Base-by-base conservation (phyloP, 2,797 vertebrate species). In the Eulemur albifrons region DNA sequence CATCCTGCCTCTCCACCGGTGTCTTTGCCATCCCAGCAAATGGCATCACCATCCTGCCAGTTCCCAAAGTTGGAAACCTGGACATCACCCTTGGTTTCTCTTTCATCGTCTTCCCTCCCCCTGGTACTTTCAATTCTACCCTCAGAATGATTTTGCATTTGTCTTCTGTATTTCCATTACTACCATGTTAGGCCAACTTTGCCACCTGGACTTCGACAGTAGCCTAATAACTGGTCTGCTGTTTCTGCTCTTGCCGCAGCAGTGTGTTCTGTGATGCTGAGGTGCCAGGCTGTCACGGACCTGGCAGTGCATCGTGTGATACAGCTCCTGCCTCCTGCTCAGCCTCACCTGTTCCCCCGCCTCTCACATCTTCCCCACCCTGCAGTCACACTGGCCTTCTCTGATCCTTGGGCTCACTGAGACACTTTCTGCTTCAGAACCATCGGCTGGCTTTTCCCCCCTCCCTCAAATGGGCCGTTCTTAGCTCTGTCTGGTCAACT, bases 271-370 rank as follows among this genome's bases (percentile, higher is more conserved):
- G 67, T 23, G 61, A 21, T 15, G n/a, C 38, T 18, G 25, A 5
- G 76, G 7, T 4, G 10, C 30, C 45, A 5, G 6, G 2, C 6
- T 7, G 0, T 43, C 15, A 18, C 20, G 32, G 7, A 10, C n/a
- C 17, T 18, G 8, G 2, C 23, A 10, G 20, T 1, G 4, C 0
- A 0, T 12, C 10, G 17, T n/a, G 11, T 59, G 11, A 8, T 13
- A 14, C n/a, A 35, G 15, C 27, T 15, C 32, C 14, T 5, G 32
- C 69, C 67, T 81, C 77, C 50, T 81, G 15, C 63, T 48, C 27
- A 9, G 14, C 65, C 59, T 79, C 43, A 5, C 3, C 75, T 75
- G 43, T 70, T 65, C 12, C 69, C 43, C 20, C 48, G 52, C 50
- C 67, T 76, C 40, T 35, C 65, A 9, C 30, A 3, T 50, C 52